phyloP scores from a whole-genome alignment of 92 coral and sea anemone genomes.

The Micromussa lordhowensis region DNA sequence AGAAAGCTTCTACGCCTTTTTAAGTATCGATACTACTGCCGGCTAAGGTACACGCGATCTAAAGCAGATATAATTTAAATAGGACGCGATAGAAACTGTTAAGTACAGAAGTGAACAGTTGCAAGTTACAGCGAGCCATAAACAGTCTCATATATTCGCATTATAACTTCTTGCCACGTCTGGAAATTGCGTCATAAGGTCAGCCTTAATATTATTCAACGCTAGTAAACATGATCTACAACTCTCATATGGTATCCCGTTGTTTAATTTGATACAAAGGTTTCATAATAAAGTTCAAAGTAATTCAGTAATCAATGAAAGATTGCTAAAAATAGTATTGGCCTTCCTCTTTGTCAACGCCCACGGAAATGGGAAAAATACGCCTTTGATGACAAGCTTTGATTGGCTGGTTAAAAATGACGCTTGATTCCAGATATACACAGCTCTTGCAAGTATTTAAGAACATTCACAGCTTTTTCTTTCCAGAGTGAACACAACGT shows the following conservation, averaged over 20 bases:
- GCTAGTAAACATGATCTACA: background rate
- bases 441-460: background rate
- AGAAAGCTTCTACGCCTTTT: background rate
- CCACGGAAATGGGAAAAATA: slow-evolving; percentile 17
- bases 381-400: background rate
- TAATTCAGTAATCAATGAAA: background rate
- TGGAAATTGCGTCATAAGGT: background rate
- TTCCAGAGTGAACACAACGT: background rate
- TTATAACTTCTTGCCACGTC: background rate
- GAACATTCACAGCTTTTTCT: background rate
- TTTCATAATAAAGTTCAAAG: background rate
- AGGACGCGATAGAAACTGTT: too few relatives aligned
- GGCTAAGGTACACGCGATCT: too few relatives aligned
- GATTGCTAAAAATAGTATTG: background rate
- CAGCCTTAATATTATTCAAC: background rate
- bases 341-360: slow-evolving; percentile 14
- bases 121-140: background rate
- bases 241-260: background rate
- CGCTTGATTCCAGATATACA: slow-evolving; percentile 19
- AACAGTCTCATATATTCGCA: too few relatives aligned
- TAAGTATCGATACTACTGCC: background rate
- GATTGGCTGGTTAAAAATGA: slow-evolving; percentile 20
- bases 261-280: background rate
- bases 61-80: too few relatives aligned
- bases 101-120: background rate